phyloP scores from a whole-genome alignment of 2,888 invertebrate species.

The Acrocyrtus sp. region DNA sequence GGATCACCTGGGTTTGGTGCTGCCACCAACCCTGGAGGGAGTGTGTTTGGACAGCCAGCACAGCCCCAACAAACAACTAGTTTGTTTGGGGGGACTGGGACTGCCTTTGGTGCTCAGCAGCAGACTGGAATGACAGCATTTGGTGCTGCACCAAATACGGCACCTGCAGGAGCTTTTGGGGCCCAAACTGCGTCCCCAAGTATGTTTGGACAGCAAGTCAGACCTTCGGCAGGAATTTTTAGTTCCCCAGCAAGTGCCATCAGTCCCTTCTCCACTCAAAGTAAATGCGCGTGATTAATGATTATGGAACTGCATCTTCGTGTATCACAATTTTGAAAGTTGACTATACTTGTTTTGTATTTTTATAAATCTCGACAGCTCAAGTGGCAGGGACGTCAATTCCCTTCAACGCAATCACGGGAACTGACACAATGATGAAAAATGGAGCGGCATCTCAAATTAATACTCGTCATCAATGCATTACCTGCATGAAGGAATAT shows the following conservation, averaged over 20 bases:
- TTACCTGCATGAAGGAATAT: conserved; percentile 99
- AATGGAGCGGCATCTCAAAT: conserved; percentile 86
- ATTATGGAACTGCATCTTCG: too few species aligned
- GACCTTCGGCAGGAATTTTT: conserved; percentile 26
- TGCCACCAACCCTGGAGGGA: conserved; percentile 14
- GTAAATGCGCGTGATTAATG: conserved; percentile 1
- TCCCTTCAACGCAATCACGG: conserved; percentile 69
- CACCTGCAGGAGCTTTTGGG: conserved; percentile 58
- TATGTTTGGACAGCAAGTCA: conserved; percentile 46
- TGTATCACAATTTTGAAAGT: too few species aligned
- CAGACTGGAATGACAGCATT: too few species aligned
- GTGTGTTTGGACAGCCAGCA: conserved; percentile 57
- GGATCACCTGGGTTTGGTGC: conserved; percentile 22
- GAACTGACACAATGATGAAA: conserved; percentile 92
- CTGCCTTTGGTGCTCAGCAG: conserved; percentile 58
- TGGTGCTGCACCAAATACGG: too few species aligned
- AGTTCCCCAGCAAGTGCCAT: conserved; percentile 15
- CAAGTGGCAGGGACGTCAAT: conserved; percentile 59
- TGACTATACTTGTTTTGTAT: neutral
- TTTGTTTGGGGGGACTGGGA: conserved; percentile 56
- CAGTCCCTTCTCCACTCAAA: conserved; percentile 18
- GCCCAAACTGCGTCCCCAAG: conserved; percentile 45
- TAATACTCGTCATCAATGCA: conserved; percentile 94
- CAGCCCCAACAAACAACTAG: conserved; percentile 49
- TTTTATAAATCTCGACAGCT: neutral